These are phyloP conservation scores for Sycobia sp. DNA, from an alignment of 1,140 invertebrate species.

Conservation along the genomic window DNA sequence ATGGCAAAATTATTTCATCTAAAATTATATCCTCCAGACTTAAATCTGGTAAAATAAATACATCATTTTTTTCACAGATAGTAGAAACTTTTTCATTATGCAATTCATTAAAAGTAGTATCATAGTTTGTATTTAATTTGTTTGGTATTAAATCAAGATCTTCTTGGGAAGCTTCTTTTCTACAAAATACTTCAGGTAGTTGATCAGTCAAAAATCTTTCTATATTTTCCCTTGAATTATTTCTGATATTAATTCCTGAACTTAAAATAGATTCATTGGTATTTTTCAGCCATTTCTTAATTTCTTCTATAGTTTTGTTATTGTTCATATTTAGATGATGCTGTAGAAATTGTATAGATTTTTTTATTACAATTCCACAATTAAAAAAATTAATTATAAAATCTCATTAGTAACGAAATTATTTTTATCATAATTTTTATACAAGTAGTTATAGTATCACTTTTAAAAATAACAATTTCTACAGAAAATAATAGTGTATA, in stretches of 20 bases:
- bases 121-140: constrained; percentile 49
- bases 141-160: constrained; percentile 50
- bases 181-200: constrained; percentile 42
- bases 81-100: constrained; percentile 49
- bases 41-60: constrained; percentile 53
- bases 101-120: constrained; percentile 50
- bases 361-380: background rate
- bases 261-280: constrained; percentile 45
- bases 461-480: too few species aligned
- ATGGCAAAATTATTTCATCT: constrained; percentile 49
- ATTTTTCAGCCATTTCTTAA: constrained; percentile 55
- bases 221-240: constrained; percentile 36
- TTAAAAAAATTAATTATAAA: constrained; percentile 6
- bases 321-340: constrained; percentile 1
- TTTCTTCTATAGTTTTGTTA: constrained; percentile 44
- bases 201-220: constrained; percentile 46
- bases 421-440: too few species aligned
- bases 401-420: too few species aligned
- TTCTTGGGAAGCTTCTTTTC: constrained; percentile 43
- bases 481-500: too few species aligned
- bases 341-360: constrained; percentile 11
- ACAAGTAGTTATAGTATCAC: too few species aligned
- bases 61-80: constrained; percentile 48
- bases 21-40: constrained; percentile 56
- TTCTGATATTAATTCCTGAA: constrained; percentile 47